phyloP scores from a whole-genome alignment of 1,140 invertebrate genomes.

The Zeugodacus cucurbitae region DNA sequence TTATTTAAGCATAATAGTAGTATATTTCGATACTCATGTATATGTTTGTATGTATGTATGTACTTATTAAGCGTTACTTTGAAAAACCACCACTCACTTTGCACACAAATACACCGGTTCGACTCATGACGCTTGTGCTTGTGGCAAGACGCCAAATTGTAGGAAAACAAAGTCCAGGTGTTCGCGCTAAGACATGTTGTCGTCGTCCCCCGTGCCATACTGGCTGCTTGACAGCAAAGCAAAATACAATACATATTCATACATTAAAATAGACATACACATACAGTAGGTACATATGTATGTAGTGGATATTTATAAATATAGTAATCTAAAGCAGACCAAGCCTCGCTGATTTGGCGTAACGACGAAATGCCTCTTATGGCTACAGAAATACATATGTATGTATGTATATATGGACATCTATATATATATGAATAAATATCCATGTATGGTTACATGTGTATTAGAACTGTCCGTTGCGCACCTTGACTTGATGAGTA shows the following conservation, averaged over 20 bases:
- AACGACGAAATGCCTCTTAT: not conserved
- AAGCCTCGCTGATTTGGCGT: not conserved
- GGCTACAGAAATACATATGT: not conserved
- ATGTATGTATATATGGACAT: not conserved
- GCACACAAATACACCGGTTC: not conserved
- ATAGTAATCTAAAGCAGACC: not conserved
- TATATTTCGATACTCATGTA: not conserved
- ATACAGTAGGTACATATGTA: not conserved
- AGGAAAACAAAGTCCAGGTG: slow-evolving; percentile 38
- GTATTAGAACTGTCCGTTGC: not conserved
- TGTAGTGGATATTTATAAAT: not conserved
- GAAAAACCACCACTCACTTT: slow-evolving; percentile 17
- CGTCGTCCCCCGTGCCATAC: slow-evolving; percentile 29
- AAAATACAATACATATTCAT: not conserved
- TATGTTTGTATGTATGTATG: not conserved
- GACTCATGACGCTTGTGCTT: not conserved
- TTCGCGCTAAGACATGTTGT: slow-evolving; percentile 36
- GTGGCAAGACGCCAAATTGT: not conserved
- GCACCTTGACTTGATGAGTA: not conserved
- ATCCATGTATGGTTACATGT: not conserved
- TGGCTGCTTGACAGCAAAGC: slow-evolving; percentile 15
- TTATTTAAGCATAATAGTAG: not conserved
- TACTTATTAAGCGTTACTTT: slow-evolving; percentile 18
- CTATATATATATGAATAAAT: not conserved
- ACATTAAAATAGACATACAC: not conserved